phyloP scores from a whole-genome alignment of 2,113 vertebrate species.

The Charadrius vociferus region DNA sequence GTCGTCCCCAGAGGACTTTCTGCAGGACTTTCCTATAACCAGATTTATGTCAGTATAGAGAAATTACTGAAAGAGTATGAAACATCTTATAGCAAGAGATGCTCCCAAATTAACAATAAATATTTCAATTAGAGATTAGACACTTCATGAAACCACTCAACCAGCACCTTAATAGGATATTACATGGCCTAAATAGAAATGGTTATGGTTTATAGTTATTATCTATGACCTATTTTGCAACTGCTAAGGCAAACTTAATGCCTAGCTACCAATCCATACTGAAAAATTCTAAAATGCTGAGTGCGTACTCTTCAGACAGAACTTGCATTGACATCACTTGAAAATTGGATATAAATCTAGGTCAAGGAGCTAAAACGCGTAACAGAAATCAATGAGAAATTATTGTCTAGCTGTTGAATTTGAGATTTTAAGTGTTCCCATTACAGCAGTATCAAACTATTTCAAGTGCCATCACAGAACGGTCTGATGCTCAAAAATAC shows the following conservation, averaged over 20 bases:
- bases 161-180: background rate
- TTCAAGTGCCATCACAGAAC: background rate
- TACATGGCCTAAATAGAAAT: constrained; percentile 3
- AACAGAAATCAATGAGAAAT: constrained; percentile 22
- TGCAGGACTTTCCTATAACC: background rate
- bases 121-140: constrained; percentile 37
- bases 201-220: constrained; percentile 14
- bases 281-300: constrained; percentile 14
- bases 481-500: background rate
- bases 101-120: constrained; percentile 25
- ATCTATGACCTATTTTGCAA: constrained; percentile 31
- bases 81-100: background rate
- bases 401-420: background rate
- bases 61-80: constrained; percentile 1
- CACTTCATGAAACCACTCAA: constrained; percentile 1
- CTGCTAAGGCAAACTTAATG: constrained; percentile 14
- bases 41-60: background rate
- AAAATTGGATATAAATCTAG: background rate
- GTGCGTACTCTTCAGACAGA: background rate
- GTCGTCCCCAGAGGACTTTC: constrained; percentile 18
- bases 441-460: background rate
- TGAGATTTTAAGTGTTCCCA: background rate
- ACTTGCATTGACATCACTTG: background rate
- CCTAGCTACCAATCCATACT: background rate
- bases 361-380: background rate